A percentile compares a stretch with the other conserved stretches of the same genome.
These are phyloP conservation scores for Tapirus terrestris DNA, from an alignment of 2,113 vertebrate species.

Conservation along the genomic window DNA sequence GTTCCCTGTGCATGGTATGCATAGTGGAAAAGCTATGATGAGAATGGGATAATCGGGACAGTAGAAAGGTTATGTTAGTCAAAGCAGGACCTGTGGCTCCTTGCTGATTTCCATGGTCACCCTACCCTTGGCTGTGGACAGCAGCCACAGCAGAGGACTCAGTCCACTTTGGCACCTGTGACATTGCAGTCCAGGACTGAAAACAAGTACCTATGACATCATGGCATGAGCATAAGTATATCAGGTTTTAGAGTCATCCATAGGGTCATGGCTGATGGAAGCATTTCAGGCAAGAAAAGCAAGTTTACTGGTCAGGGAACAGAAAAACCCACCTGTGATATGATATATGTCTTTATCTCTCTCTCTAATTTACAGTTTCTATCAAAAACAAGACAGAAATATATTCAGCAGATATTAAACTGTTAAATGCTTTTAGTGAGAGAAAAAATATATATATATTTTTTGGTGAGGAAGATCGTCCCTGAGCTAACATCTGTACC, in stretches of 20 bases:
- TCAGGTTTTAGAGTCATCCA: background rate
- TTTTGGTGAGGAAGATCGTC: no score
- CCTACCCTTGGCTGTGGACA: background rate
- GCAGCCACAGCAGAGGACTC: background rate
- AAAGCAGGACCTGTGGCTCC: background rate
- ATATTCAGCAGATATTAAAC: background rate
- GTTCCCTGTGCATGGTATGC: accelerated
- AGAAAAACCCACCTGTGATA: background rate
- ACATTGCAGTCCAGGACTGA: background rate
- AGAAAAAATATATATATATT: background rate
- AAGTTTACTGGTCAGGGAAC: background rate
- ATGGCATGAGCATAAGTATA: background rate
- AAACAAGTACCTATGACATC: background rate
- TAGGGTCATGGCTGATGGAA: background rate
- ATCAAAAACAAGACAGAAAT: constrained; percentile 26
- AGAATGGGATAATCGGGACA: background rate
- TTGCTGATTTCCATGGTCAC: background rate
- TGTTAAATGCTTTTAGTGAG: constrained; percentile 29
- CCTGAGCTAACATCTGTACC: no score
- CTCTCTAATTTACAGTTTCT: constrained; percentile 1
- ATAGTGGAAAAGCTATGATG: background rate
- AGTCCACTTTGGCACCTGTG: no score
- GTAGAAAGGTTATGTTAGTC: background rate
- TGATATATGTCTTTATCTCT: background rate
- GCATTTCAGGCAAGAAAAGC: background rate